Evolutionary conservation across 1,140 invertebrate species (phyloP), one percentile per base, ranked within the genome.

Genomic region (Tetramorium alpestre): DNA sequence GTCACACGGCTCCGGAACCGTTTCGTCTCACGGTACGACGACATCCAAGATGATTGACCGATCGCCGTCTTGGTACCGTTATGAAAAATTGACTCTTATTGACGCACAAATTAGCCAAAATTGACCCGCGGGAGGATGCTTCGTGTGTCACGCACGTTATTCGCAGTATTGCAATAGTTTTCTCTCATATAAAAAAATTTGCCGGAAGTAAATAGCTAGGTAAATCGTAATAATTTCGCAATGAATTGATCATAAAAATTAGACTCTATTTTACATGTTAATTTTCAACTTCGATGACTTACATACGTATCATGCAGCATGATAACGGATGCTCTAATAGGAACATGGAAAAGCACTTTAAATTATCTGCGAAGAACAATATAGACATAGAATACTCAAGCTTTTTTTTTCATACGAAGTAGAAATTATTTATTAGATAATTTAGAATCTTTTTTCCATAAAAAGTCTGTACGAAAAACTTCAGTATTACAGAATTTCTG

Each of bases 21-120:
- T 89, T 90, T 69, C 60, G 84, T 90, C 90, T 81, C 89, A 87
- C 77, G 87, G 84, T 85, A 89, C 78, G 67, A 62, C 81, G 62
- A 77, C 88, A 77, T 89, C 72, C 80, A 62, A 84, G 87, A 92
- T 90, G 89, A 92, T 92, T 90, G 89, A 85, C 85, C 86, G 81
- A 90, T 86, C 82, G 64, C 58, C 69, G 10, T 47, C 13, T 69
- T 2, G 54, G 69, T 92, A 88, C 92, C 91, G 91, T 92, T 92
- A 91, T n/a, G 28, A 60, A 88, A 85, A 92, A 92, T 90, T 88
- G 87, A 87, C 80, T 76, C 41, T 80, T 87, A 90, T 91, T 77
- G 87, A 72, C 73, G 56, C n/a, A 85, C 82, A 85, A 90, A 86
- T 67, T 41, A 18, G 3, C 58, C 56, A 84, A 84, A 84, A 85